Evolutionary conservation across 2,113 vertebrate species (phyloP), one percentile per base, ranked within the genome.

Genomic region (Macheiramphus alcinus): DNA sequence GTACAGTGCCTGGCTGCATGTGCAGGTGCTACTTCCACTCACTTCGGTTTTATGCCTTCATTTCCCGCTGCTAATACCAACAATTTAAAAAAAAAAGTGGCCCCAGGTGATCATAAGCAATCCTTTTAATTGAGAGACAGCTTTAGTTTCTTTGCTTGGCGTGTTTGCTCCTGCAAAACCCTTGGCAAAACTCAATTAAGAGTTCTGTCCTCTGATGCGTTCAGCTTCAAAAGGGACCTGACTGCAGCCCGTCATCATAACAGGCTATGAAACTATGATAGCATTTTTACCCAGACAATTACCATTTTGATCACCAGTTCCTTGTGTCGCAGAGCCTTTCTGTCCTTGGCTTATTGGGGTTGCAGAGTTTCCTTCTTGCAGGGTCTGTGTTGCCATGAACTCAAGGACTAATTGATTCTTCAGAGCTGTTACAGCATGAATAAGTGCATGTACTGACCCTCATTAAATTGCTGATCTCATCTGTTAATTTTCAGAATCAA

Each of bases 1-100:
- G 12, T 0, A 0, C 20, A 29, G 8, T 8, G 10, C 27, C 38
- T 50, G 65, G 13, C 50, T 61, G 52, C 42, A 42, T 0, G 0
- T 32, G 32, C 4, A 12, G 4, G 12, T 18, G 20, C 31, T 56
- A 3, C 16, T 85, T 59, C 29, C 26, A 27, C 40, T 70, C 15
- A 8, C 40, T 68, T 38, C 8, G 25, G 25, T 6, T 84, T 67
- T 82, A 34, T 2, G 2, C 23, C 34, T 87, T 68, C 8, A 11
- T 80, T 85, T 90, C 32, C 43, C 36, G 5, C 66, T 75, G 38
- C 23, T 72, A 34, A 56, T 26, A 50, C 12, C 1, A 11, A 55
- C 6, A 47, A 4, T 43, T 96, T 92, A 32, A 26, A 59, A 82
- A 90, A 85, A 26, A 11, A 58, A 25, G 11, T 68, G 23, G 38